Evolutionary conservation across 2,888 invertebrate species (phyloP), one percentile per base, ranked within the genome.

Genomic region (Brachycybe producta): DNA sequence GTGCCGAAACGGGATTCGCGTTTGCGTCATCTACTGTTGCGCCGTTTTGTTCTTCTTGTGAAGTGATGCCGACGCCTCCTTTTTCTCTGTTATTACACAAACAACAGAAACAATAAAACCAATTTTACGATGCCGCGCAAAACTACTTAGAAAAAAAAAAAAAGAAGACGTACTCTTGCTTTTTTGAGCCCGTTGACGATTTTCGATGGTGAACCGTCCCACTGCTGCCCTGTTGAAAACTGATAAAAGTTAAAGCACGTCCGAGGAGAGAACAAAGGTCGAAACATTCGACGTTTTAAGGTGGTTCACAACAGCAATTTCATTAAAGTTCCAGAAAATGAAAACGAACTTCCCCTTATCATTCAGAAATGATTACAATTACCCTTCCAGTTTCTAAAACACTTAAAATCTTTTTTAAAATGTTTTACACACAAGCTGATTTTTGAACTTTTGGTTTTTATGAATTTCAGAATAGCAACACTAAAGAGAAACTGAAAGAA

Each of bases 161-260:
- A 13, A 39, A 26, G 2, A 41, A 35, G 3, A 24, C 19, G 60
- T 57, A 64, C 63, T 63, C 65, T 58, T 60, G 61, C 56, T 63
- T 65, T 62, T 64, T 65, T 59, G 62, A 63, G 55, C 58, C 62
- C 60, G 61, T 62, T 59, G 62, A 64, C 54, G 61, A 62, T 57
- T 63, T 58, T 58, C 64, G 63, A 32, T 49, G 49, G 57, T 59
- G 57, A 51, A 57, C 57, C 19, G 72, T 77, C 74, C 81, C 82
- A 82, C 82, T 82, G 82, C 80, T 82, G 80, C 81, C 82, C 83
- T 82, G 76, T 73, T 71, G 73, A 70, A 74, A 73, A 77, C 51
- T 51, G 34, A 41, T 51, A 51, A 27, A 46, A 32, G 47, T 44
- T 42, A 44, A 49, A 43, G 43, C 21, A 32, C 43, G 35, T n/a